Base-by-base conservation (phyloP, 2,113 vertebrate species). In the Equus przewalskii region DNA sequence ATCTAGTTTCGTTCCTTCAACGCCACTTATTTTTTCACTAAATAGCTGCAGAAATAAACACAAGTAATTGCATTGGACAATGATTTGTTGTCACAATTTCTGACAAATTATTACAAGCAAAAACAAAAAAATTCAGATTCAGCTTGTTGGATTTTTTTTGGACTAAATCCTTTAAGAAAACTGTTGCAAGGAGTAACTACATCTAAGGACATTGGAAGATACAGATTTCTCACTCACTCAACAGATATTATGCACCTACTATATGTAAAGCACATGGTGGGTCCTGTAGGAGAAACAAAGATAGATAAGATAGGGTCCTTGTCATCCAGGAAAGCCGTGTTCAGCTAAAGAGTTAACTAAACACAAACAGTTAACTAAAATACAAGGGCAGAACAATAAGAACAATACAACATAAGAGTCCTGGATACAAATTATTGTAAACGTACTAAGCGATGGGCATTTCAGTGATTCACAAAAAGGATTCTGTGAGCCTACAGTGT, bases 21-120 rank as follows among this genome's bases (percentile, higher is more conserved):
- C 99, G 72, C 99, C 99, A 41, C 99, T 99, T 98, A 99, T 99
- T 98, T 99, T 99, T 97, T 99, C 99, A 98, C 99, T 99, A 96
- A 99, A 98, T 3, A 99, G 98, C 99, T 99, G 98, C 64, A 98
- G 96, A 98, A 87, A 46, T 88, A 96, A 70, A 90, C 10, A 93
- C 46, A 97, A 82, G 60, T 30, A 70, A 72, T 22, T n/a, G 24
- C 51, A 14, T 24, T 44, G 33, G 49, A 88, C 12, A 28, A 41
- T 60, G 30, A 91, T 46, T 28, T 4, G 14, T 83, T 60, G 22
- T 36, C 64, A 80, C 13, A 44, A 16, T 41, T 79, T 86, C 60
- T 62, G 6, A 84, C 6, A 81, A 83, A 60, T 60, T 9, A 36
- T 65, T 78, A 64, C 41, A 73, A 64, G 58, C 60, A 93, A 56